Evolutionary conservation across 37 sponge, comb jelly and placozoan genomes (phyloP).

Genomic region (Aplysina aerophoba): DNA sequence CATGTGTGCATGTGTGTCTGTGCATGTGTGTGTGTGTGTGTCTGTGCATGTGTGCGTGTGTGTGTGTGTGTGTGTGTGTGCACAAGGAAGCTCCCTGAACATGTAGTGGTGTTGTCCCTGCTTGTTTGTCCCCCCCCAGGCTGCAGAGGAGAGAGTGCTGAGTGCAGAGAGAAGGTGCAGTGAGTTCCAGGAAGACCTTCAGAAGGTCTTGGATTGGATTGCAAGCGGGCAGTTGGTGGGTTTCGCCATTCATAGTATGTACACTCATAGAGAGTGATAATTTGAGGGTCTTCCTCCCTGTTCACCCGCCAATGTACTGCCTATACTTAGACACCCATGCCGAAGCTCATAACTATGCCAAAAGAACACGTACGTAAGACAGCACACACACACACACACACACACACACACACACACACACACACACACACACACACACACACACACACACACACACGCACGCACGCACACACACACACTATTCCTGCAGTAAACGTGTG

Average conservation of each 20-base stretch:
- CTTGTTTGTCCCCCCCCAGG: not conserved
- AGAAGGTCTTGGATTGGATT: not conserved
- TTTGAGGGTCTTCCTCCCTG: constrained; percentile 7
- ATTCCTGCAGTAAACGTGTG: too few species aligned
- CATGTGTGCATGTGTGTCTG: not conserved
- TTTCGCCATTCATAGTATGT: not conserved
- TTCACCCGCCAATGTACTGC: not conserved
- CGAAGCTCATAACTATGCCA: not conserved
- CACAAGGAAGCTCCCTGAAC: too few species aligned
- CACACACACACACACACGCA: not conserved
- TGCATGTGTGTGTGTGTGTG: not conserved
- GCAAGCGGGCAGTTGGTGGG: not conserved
- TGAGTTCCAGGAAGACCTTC: constrained; percentile 3
- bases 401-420: constrained; percentile 2
- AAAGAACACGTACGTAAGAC: not conserved
- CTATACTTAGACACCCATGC: not conserved
- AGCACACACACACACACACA: not conserved
- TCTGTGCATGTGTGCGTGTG: not conserved
- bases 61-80: constrained; percentile 33
- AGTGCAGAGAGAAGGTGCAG: not conserved
- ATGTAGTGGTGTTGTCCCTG: not conserved
- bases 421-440: constrained; percentile 31
- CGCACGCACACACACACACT: not conserved
- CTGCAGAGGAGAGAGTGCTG: not conserved
- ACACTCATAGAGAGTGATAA: not conserved